Conservation (phyloP, 2,888 invertebrate genomes). For the Phortica magna region DNA sequence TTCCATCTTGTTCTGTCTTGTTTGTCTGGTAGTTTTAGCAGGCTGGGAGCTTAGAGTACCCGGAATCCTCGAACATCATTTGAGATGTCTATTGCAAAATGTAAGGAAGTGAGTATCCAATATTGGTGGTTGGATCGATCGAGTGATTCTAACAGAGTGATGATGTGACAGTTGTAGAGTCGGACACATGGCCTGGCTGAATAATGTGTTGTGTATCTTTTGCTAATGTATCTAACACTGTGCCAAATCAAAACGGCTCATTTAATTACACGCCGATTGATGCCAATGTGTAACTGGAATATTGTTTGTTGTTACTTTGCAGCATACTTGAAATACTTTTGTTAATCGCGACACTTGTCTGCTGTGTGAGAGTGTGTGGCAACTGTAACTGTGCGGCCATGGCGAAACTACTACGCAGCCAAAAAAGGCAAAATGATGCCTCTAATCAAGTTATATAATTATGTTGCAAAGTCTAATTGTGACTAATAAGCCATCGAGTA, state of each 20-base stretch:
- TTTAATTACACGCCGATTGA: background rate
- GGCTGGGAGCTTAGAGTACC: too few species aligned
- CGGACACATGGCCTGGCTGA: too few species aligned
- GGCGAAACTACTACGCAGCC: background rate
- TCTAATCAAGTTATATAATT: slow-evolving; percentile 25
- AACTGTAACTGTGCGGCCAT: background rate
- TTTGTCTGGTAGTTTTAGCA: too few species aligned
- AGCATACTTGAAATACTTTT: slow-evolving; percentile 22
- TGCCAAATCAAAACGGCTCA: background rate
- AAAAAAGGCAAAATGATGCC: slow-evolving; percentile 26
- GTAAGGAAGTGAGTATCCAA: too few species aligned
- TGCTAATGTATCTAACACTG: background rate
- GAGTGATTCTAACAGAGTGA: too few species aligned
- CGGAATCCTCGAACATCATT: too few species aligned
- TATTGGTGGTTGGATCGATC: too few species aligned
- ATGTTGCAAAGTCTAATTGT: slow-evolving; percentile 21
- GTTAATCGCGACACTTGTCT: slow-evolving; percentile 12
- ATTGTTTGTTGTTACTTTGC: slow-evolving; percentile 28
- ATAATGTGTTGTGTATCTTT: too few species aligned
- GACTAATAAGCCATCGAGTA: slow-evolving; percentile 16
- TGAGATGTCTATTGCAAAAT: too few species aligned
- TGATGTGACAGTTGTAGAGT: too few species aligned
- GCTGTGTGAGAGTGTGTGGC: background rate
- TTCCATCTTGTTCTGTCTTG: too few species aligned
- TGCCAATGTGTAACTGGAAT: slow-evolving; percentile 19